Percentiles rank a stretch among this genome's conserved stretches.
phyloP scores from a whole-genome alignment of 2,113 vertebrate genomes.

The Nanger granti region DNA sequence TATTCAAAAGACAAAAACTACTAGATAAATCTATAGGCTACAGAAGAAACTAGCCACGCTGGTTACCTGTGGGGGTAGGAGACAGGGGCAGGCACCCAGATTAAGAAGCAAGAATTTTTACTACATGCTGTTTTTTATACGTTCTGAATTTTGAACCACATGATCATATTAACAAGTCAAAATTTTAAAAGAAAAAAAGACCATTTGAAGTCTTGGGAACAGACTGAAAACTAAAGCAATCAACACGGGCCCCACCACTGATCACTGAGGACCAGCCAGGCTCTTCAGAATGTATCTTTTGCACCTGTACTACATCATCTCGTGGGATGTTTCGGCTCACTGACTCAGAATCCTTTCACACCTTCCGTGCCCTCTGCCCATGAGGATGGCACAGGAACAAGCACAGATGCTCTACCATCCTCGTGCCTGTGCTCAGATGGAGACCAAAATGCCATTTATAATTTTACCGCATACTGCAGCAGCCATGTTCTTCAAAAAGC shows the following conservation, averaged over 20 bases:
- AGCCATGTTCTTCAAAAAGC: neutral
- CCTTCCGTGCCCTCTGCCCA: neutral
- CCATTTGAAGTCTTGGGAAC: neutral
- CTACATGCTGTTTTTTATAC: neutral
- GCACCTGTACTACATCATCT: neutral
- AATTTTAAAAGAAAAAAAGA: neutral
- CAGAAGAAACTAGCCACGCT: neutral
- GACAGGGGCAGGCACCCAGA: neutral
- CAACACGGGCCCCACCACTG: neutral
- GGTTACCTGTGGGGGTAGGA: neutral
- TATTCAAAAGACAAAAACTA: neutral
- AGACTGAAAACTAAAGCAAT: neutral
- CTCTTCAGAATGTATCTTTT: neutral
- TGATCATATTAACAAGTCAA: neutral
- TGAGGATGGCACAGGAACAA: neutral
- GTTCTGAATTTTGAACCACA: neutral
- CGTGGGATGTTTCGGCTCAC: rapidly evolving
- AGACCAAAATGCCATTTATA: neutral
- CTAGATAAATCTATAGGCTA: neutral
- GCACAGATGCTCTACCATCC: rapidly evolving
- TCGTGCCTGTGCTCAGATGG: too few species aligned
- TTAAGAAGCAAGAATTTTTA: neutral
- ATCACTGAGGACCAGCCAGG: rapidly evolving
- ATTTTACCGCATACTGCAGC: neutral
- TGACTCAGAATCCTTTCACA: neutral